Conservation (phyloP, 2,888 invertebrate genomes). For the Erannis defoliaria region DNA sequence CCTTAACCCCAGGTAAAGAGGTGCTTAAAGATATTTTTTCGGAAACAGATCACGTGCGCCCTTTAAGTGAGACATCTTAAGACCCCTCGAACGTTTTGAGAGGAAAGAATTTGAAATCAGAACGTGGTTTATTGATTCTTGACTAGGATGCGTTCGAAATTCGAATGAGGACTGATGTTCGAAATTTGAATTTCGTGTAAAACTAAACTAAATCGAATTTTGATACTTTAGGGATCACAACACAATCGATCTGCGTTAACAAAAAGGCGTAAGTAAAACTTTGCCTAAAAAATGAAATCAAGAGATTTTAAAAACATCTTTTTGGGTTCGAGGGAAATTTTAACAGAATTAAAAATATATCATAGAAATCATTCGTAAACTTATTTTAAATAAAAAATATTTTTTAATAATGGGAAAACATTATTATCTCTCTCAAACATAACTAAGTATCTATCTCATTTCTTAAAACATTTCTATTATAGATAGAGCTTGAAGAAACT, state of each 20-base stretch:
- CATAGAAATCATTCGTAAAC: too few species aligned
- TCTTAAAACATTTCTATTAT: too few species aligned
- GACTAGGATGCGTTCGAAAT: conserved; percentile 45
- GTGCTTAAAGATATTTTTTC: conserved; percentile 78
- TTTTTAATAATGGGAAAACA: too few species aligned
- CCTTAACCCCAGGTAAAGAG: conserved; percentile 70
- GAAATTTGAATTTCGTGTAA: background rate
- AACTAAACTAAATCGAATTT: background rate
- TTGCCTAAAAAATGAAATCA: too few species aligned
- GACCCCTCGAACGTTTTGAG: conserved; percentile 70
- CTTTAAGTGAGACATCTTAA: conserved; percentile 83
- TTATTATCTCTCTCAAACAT: too few species aligned
- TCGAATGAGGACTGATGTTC: conserved; percentile 37
- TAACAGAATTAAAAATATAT: too few species aligned
- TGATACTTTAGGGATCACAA: background rate
- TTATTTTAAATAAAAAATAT: too few species aligned
- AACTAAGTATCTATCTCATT: too few species aligned
- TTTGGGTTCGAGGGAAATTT: too few species aligned
- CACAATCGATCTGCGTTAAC: background rate
- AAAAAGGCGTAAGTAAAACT: background rate
- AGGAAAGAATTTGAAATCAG: conserved; percentile 64
- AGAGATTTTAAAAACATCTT: too few species aligned
- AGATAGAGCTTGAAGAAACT: too few species aligned
- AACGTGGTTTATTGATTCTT: conserved; percentile 73
- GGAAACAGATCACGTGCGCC: conserved; percentile 84